Conservation (phyloP, 2,113 vertebrate genomes). For the Elephas maximus region DNA sequence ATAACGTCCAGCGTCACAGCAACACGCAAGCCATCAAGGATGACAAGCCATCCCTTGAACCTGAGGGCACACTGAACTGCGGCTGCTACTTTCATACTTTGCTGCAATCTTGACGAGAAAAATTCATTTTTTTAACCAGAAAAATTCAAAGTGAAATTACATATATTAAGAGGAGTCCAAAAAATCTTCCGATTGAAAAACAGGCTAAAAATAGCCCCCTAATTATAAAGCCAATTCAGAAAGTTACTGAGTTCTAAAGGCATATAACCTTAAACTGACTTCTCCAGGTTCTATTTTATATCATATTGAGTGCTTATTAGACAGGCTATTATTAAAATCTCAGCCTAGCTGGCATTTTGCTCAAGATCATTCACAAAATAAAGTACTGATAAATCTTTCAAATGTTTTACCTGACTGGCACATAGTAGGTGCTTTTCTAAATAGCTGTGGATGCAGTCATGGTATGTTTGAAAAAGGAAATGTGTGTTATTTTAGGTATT, state of each 20-base stretch:
- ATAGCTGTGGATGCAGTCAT: background rate
- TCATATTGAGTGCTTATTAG: constrained; percentile 32
- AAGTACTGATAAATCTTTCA: background rate
- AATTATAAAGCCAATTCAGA: constrained; percentile 74
- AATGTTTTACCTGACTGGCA: background rate
- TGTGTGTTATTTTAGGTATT: background rate
- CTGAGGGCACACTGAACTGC: fast-evolving
- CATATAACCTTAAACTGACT: constrained; percentile 61
- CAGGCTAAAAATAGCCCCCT: constrained; percentile 80
- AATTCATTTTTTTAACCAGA: background rate
- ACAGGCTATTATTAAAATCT: constrained; percentile 62
- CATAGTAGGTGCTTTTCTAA: background rate
- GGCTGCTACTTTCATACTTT: background rate
- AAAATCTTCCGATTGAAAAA: constrained; percentile 73
- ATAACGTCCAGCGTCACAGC: background rate
- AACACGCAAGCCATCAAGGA: background rate
- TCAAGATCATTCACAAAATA: constrained; percentile 62
- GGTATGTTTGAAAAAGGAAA: background rate
- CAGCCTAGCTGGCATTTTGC: background rate
- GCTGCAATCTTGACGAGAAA: background rate
- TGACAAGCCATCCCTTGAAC: fast-evolving
- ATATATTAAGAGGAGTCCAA: constrained; percentile 45
- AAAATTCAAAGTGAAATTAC: constrained; percentile 62
- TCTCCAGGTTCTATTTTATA: constrained; percentile 31
- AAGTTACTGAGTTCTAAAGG: constrained; percentile 73